Conservation (phyloP, 2,888 invertebrate species). For the Eupithecia vulgata region DNA sequence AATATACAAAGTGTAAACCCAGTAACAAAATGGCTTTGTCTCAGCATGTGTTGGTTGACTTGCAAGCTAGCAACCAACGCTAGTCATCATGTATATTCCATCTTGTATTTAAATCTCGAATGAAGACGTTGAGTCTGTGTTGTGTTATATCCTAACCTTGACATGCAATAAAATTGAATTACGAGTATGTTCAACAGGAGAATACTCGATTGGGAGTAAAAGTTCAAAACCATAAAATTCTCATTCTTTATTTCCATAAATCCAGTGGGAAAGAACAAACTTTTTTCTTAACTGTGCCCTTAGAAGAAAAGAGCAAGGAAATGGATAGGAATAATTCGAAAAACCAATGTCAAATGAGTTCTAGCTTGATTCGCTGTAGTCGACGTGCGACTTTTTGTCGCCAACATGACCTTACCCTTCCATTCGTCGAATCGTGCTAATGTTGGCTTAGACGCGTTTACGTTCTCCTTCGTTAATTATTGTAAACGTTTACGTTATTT, state of each 20-base stretch:
- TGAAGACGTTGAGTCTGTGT: neutral
- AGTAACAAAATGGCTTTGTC: no score
- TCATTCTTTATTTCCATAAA: neutral
- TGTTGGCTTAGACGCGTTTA: constrained; percentile 54
- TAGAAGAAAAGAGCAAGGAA: no score
- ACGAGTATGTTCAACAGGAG: no score
- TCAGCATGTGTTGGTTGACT: no score
- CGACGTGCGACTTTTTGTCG: constrained; percentile 6
- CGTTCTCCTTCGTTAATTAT: constrained; percentile 61
- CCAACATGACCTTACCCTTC: constrained; percentile 21
- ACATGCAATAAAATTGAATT: neutral
- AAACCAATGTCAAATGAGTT: no score
- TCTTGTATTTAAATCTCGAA: neutral
- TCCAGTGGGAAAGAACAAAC: neutral
- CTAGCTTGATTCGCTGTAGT: neutral
- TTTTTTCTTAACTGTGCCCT: no score
- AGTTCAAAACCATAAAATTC: neutral
- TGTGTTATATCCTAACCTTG: neutral
- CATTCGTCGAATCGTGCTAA: constrained; percentile 48
- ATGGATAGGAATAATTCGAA: no score
- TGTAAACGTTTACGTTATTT: constrained; percentile 60
- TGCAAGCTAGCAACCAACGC: no score
- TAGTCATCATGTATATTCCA: no score
- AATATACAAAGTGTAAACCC: no score
- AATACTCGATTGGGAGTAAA: neutral